Base-by-base conservation (phyloP, 2,888 invertebrate species). In the Napeogenes sylphis region DNA sequence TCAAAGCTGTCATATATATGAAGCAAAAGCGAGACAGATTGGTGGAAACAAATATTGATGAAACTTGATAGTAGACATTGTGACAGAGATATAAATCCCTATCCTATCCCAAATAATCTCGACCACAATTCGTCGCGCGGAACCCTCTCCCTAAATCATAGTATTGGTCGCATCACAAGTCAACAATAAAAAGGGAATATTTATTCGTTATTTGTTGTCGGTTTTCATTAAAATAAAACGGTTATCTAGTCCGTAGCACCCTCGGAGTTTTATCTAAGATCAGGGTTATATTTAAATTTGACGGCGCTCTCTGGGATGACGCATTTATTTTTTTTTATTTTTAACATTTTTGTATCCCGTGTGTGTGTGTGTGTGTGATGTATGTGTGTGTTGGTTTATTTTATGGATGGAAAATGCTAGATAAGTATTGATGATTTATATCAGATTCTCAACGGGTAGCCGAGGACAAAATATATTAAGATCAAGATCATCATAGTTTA, bases 151-250 rank as follows among this genome's bases (percentile, higher is more conserved):
- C 87, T 85, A 87, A 87, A 87, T 90, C 87, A 88, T 83, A 87
- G 80, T 80, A 80, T 84, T 82, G 78, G 75, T 75, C 81, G 82
- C 84, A 80, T 86, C 85, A 83, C 81, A 84, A 78, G 77, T 80
- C 82, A 80, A 84, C 87, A 84, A 86, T 87, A 87, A 88, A 85
- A 75, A 81, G 77, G 80, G 85, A 84, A 87, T 87, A 87, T 86
- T 85, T 87, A 89, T 89, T 85, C 82, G 84, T 89, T 90, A 90
- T 90, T 90, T 90, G 89, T 87, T 87, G 85, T 88, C 84, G 85
- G 85, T 86, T 88, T 82, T 85, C 82, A 89, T 90, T 90, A 89
- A 88, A 90, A 88, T 89, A 88, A 87, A 87, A 78, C 84, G 79
- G 75, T 82, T 87, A 87, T 87, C 87, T 87, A 84, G 82, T 81